Conservation (phyloP, 2,797 vertebrate genomes). For the Pangasius macronema region DNA sequence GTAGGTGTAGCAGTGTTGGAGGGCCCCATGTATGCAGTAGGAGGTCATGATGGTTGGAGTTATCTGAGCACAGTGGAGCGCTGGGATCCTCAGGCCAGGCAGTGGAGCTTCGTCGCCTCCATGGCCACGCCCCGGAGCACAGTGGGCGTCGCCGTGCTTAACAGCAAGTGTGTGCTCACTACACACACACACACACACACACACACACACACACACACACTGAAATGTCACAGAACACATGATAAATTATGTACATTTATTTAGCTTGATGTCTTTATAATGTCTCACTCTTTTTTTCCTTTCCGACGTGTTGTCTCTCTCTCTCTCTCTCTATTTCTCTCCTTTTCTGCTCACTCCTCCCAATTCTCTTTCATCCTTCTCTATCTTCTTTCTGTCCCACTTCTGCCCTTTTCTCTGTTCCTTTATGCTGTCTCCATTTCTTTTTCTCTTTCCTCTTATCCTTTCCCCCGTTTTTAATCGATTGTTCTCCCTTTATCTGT, state of each 20-base stretch:
- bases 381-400: too few relatives aligned
- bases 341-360: too few relatives aligned
- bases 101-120: constrained; percentile 98
- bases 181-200: background rate
- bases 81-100: constrained; percentile 93
- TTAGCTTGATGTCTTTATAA: background rate
- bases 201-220: background rate
- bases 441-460: too few relatives aligned
- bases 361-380: too few relatives aligned
- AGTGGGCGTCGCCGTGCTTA: constrained; percentile 93
- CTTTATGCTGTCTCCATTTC: too few relatives aligned
- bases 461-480: too few relatives aligned
- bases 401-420: too few relatives aligned
- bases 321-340: too few relatives aligned
- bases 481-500: too few relatives aligned
- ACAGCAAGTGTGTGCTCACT: constrained; percentile 85
- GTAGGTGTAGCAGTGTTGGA: constrained; percentile 93
- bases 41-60: constrained; percentile 98
- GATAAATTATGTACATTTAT: background rate
- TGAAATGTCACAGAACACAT: background rate
- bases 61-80: constrained; percentile 97
- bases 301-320: background rate
- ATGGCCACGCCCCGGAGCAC: constrained; percentile 98
- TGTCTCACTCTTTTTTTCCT: background rate
- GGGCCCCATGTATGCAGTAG: constrained; percentile 97